Conservation (phyloP, 2,113 vertebrate genomes). For the Tinamus guttatus region DNA sequence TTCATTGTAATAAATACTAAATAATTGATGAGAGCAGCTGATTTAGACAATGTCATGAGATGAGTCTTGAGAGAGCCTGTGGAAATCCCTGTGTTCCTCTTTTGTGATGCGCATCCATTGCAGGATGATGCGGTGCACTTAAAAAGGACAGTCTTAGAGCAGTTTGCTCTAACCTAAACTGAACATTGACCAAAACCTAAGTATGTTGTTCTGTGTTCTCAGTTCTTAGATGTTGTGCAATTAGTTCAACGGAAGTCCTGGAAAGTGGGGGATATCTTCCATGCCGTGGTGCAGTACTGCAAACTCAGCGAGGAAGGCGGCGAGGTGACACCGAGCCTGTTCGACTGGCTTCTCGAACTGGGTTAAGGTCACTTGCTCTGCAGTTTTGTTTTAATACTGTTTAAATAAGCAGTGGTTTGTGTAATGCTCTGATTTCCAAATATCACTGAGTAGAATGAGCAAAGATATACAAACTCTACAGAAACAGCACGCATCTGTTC, state of each 20-base stretch:
- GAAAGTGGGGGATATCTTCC: constrained; percentile 93
- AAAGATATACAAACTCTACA: constrained; percentile 40
- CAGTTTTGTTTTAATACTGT: neutral
- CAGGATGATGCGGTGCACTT: fast-evolving
- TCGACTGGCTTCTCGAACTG: constrained; percentile 93
- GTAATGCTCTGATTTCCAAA: constrained; percentile 29
- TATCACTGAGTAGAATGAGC: constrained; percentile 45
- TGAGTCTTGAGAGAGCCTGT: neutral
- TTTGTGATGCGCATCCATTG: neutral
- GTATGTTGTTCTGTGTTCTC: neutral
- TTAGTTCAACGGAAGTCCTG: constrained; percentile 90
- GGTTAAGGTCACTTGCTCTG: constrained; percentile 74
- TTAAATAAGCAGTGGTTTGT: constrained; percentile 64
- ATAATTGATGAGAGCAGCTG: neutral
- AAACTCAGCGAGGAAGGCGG: constrained; percentile 82
- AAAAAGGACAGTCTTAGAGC: neutral
- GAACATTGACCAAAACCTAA: neutral
- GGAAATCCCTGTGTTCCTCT: neutral
- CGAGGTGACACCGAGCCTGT: constrained; percentile 82
- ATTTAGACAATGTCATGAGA: neutral
- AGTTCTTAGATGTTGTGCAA: constrained; percentile 94
- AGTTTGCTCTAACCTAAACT: too few species aligned
- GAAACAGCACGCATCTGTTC: neutral
- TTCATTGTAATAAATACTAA: neutral
- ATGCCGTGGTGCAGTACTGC: constrained; percentile 90